Conservation (phyloP, 2,113 vertebrate species). For the Aegithalos caudatus region DNA sequence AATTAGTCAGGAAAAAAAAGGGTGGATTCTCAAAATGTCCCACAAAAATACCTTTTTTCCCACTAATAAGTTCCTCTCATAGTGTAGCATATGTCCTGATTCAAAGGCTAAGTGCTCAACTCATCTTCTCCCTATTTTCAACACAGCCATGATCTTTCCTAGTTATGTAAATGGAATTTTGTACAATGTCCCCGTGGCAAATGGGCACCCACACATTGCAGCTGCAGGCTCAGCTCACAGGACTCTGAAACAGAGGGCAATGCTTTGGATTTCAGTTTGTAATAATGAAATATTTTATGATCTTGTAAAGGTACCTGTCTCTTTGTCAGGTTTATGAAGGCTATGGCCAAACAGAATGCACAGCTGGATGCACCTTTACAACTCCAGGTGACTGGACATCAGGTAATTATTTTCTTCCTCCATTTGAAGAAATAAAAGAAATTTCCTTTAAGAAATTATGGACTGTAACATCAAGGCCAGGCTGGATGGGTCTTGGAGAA, state of each 20-base stretch:
- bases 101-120: neutral
- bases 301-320: neutral
- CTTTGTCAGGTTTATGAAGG: slow-evolving; percentile 91
- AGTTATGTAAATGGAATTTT: neutral
- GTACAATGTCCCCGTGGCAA: rapidly evolving
- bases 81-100: neutral
- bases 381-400: slow-evolving; percentile 98
- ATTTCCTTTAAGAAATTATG: neutral
- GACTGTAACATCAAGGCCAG: neutral
- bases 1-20: neutral
- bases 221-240: neutral
- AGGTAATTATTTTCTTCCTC: slow-evolving; percentile 73
- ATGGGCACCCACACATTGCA: rapidly evolving
- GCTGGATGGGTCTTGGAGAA: neutral
- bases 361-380: slow-evolving; percentile 95
- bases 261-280: neutral
- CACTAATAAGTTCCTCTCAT: neutral
- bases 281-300: neutral
- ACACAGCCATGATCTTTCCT: neutral
- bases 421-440: neutral
- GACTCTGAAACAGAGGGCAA: too few species aligned
- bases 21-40: neutral
- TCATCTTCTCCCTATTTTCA: neutral
- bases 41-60: neutral
- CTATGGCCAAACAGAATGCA: slow-evolving; percentile 97